Evolutionary conservation across 2,888 invertebrate species (phyloP).

Genomic region (Microctonus aethiopoides): DNA sequence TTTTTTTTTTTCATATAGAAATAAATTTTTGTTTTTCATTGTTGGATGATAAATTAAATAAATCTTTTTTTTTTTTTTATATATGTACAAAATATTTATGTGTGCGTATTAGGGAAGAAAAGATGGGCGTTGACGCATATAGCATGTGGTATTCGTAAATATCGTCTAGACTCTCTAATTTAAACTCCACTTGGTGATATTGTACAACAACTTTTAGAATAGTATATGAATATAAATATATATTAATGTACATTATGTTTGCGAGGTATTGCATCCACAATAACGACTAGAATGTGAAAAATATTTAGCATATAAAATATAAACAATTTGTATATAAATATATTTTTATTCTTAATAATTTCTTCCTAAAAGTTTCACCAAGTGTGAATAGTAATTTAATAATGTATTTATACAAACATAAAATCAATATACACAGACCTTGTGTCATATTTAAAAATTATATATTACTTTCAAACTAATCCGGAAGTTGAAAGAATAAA

Average conservation of each 20-base stretch:
- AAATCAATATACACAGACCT: too few relatives aligned
- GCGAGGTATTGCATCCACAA: conserved; percentile 43
- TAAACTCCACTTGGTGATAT: conserved; percentile 52
- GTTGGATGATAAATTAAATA: too few relatives aligned
- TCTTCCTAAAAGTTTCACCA: conserved; percentile 7
- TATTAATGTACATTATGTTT: conserved; percentile 31
- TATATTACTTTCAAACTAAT: neutral
- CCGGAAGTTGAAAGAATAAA: neutral
- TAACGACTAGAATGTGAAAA: conserved; percentile 51
- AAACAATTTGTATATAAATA: neutral
- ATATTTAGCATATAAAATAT: conserved; percentile 35
- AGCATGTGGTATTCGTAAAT: conserved; percentile 52
- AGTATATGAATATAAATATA: neutral
- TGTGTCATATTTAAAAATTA: neutral
- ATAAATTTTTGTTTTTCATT: too few relatives aligned
- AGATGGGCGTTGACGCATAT: conserved; percentile 40
- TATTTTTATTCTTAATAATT: neutral
- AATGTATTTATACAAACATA: neutral
- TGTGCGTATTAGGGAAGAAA: neutral
- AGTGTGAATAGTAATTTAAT: conserved; percentile 2
- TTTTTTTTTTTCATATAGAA: too few relatives aligned
- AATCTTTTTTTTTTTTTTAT: neutral
- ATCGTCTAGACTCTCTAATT: conserved; percentile 58
- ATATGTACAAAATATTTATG: neutral
- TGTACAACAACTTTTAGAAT: neutral